Evolutionary conservation across 2,113 vertebrate species (phyloP).

Genomic region (Bujurquina vittata): DNA sequence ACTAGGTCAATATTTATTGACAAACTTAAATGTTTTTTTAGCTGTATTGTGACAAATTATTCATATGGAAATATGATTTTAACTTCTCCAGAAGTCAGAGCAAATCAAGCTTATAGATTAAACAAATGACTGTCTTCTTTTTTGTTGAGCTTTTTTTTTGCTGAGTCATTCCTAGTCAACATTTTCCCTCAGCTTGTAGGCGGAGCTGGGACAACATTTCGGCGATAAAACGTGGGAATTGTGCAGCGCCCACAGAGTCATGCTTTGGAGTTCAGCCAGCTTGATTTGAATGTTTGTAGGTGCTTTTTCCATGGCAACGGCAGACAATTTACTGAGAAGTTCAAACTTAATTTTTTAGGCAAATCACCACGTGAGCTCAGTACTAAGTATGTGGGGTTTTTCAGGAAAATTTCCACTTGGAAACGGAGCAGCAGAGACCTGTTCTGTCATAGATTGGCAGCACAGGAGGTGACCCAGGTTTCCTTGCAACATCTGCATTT

Average conservation of each 20-base stretch:
- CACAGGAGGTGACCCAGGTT: not conserved
- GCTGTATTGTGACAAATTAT: not conserved
- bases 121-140: not conserved
- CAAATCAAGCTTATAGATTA: not conserved
- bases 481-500: not conserved
- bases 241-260: not conserved
- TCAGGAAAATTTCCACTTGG: not conserved
- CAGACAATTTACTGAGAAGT: not conserved
- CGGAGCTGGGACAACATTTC: not conserved
- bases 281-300: not conserved
- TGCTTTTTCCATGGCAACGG: not conserved
- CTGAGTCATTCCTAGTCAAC: not conserved
- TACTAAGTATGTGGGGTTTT: not conserved
- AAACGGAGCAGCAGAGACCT: not conserved
- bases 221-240: not conserved
- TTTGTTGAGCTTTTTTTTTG: no score
- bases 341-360: not conserved
- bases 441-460: not conserved
- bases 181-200: not conserved
- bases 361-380: not conserved
- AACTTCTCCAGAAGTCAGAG: not conserved
- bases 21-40: not conserved
- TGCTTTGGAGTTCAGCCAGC: not conserved
- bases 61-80: no score
- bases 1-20: not conserved